Evolutionary conservation across 2,113 vertebrate species (phyloP).

Genomic region (Leucoraja erinaceus): DNA sequence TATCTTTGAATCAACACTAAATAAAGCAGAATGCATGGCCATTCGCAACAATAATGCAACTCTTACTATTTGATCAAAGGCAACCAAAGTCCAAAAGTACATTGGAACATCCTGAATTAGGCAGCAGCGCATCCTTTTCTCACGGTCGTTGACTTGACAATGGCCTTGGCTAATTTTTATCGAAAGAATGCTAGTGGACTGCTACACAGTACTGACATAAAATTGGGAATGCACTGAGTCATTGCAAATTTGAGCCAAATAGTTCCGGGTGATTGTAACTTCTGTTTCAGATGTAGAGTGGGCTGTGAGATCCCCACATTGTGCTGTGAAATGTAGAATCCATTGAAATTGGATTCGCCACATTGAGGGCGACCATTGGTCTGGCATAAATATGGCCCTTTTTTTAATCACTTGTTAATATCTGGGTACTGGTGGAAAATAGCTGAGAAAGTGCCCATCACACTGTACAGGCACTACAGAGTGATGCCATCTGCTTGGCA

Average conservation of each 20-base stretch:
- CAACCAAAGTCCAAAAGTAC: background rate
- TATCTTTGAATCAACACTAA: background rate
- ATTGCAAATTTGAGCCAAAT: background rate
- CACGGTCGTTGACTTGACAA: background rate
- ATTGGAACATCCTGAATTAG: background rate
- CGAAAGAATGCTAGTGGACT: background rate
- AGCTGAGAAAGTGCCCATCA: background rate
- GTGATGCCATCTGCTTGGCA: background rate
- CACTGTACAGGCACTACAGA: constrained; percentile 2
- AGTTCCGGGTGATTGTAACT: background rate
- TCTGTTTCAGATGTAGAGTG: background rate
- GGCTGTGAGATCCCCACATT: background rate
- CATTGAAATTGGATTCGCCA: background rate
- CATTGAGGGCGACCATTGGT: background rate
- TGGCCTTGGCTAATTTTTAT: background rate
- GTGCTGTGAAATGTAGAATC: background rate
- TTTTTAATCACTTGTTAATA: background rate
- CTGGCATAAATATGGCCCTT: background rate
- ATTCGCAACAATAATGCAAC: no score
- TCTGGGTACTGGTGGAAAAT: background rate
- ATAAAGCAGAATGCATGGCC: background rate
- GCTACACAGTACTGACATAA: background rate
- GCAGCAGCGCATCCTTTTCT: background rate
- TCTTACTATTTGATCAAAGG: background rate
- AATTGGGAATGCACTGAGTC: background rate